Percentiles rank a stretch among this genome's conserved stretches.
Conservation (phyloP, 2,888 invertebrate species). For the Syrphus vitripennis region DNA sequence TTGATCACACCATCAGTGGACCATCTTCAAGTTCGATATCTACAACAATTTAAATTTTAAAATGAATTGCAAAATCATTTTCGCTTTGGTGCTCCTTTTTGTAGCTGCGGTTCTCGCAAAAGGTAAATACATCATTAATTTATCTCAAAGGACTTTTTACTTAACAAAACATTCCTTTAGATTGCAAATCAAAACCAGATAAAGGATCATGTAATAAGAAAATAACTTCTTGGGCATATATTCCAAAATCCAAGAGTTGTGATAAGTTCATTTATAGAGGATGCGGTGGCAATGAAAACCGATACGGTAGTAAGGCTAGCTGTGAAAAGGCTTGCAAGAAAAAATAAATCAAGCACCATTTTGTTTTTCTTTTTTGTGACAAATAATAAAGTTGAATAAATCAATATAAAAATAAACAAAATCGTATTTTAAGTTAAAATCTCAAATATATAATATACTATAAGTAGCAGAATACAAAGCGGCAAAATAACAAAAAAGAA, state of each 20-base stretch:
- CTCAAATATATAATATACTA: too few relatives aligned
- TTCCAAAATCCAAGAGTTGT: slow-evolving; percentile 2
- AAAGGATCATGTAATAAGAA: slow-evolving; percentile 26
- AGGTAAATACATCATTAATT: not conserved
- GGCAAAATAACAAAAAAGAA: too few relatives aligned
- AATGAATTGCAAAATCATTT: slow-evolving; percentile 11
- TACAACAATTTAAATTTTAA: not conserved
- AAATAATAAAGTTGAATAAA: too few relatives aligned
- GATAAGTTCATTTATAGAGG: slow-evolving; percentile 44
- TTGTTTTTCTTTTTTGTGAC: too few relatives aligned
- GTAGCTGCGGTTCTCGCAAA: not conserved
- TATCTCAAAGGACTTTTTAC: not conserved
- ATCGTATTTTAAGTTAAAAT: too few relatives aligned
- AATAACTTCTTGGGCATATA: not conserved
- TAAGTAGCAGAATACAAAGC: too few relatives aligned
- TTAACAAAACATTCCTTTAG: not conserved
- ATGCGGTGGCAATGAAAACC: slow-evolving; percentile 43
- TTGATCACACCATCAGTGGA: not conserved
- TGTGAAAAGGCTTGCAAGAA: slow-evolving; percentile 8
- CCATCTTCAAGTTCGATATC: not conserved
- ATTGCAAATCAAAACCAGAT: slow-evolving; percentile 14
- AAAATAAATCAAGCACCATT: too few relatives aligned
- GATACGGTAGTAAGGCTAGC: not conserved
- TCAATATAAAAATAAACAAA: too few relatives aligned
- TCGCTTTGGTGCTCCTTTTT: not conserved